Percentiles rank a stretch among this genome's conserved stretches.
Conservation (phyloP, 92 coral and sea anemone species). For the Hydrozoanthus gracilis region DNA sequence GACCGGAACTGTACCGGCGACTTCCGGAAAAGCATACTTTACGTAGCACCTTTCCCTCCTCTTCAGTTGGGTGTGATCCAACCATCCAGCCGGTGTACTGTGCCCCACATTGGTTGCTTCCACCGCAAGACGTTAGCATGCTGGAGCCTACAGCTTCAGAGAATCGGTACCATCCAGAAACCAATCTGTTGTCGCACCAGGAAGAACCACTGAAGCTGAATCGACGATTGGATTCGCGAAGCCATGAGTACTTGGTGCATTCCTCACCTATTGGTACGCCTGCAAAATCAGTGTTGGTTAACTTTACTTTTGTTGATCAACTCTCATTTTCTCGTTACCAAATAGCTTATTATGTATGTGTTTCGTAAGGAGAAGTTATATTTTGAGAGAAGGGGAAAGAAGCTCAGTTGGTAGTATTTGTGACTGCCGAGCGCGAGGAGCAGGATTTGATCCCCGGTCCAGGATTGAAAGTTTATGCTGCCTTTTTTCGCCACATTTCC, state of each 20-base stretch:
- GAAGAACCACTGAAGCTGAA: constrained; percentile 1
- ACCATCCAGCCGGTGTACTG: constrained; percentile 77
- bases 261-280: constrained; percentile 10
- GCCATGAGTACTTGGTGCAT: constrained; percentile 16
- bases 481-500: too few relatives aligned
- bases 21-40: constrained; percentile 16
- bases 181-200: constrained; percentile 68
- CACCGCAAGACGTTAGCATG: constrained; percentile 80
- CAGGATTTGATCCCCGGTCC: too few relatives aligned
- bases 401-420: too few relatives aligned
- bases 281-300: not conserved
- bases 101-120: constrained; percentile 65
- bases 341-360: too few relatives aligned
- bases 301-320: too few relatives aligned
- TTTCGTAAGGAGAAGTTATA: too few relatives aligned
- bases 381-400: too few relatives aligned
- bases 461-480: too few relatives aligned
- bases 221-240: constrained; percentile 11
- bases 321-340: too few relatives aligned
- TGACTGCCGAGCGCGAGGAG: too few relatives aligned
- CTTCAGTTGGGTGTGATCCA: constrained; percentile 21
- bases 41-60: constrained; percentile 20
- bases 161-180: constrained; percentile 85
- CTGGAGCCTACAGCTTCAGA: constrained; percentile 75
- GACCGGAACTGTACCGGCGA: not conserved